Evolutionary conservation across 2,888 invertebrate species (phyloP).

Genomic region (Leucoma salicis): DNA sequence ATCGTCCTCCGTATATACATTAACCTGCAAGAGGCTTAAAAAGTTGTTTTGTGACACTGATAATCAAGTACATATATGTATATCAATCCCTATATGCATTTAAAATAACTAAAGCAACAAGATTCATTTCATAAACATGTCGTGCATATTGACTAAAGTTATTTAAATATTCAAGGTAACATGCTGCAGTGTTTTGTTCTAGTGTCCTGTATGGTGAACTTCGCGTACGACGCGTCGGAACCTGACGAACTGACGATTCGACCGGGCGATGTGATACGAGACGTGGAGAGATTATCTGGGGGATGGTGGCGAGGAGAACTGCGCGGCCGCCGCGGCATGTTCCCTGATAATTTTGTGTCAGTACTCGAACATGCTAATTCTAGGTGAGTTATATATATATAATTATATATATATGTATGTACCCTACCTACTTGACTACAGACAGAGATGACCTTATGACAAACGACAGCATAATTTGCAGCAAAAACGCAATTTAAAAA

Average conservation of each 20-base stretch:
- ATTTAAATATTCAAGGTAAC: slow-evolving; percentile 28
- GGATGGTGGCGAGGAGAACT: slow-evolving; percentile 97
- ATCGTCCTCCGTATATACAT: too few relatives aligned
- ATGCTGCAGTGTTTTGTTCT: slow-evolving; percentile 30
- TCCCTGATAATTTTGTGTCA: slow-evolving; percentile 96
- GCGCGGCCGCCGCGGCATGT: slow-evolving; percentile 91
- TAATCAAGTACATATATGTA: not conserved
- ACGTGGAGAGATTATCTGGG: slow-evolving; percentile 88
- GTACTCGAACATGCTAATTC: slow-evolving; percentile 71
- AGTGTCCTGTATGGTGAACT: slow-evolving; percentile 93
- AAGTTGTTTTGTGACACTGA: not conserved
- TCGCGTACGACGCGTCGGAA: slow-evolving; percentile 92
- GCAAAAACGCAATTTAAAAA: too few relatives aligned
- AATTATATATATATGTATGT: not conserved
- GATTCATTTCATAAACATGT: slow-evolving; percentile 14
- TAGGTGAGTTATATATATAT: slow-evolving; percentile 55
- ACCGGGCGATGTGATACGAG: slow-evolving; percentile 91
- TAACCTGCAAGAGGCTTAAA: too few relatives aligned
- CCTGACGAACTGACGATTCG: slow-evolving; percentile 91
- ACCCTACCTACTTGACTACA: too few relatives aligned
- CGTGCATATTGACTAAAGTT: slow-evolving; percentile 13
- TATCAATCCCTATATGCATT: not conserved
- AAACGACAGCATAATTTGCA: too few relatives aligned
- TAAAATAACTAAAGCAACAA: slow-evolving; percentile 4
- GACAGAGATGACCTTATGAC: too few relatives aligned